Conservation (phyloP, 2,888 invertebrate species). For the Hirtodrosophila confusa region DNA sequence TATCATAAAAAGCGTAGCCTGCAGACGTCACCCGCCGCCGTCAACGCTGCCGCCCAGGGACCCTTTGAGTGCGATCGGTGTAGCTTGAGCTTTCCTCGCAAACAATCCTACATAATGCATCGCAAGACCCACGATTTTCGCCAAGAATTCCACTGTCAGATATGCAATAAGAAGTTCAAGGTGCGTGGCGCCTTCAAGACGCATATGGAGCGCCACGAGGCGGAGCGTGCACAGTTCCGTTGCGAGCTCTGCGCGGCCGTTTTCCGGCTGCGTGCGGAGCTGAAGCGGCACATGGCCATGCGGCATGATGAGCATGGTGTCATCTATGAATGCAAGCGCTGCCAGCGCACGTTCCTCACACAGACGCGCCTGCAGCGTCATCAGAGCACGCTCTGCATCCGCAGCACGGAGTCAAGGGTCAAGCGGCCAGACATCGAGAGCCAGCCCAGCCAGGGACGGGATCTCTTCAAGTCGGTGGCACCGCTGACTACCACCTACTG, state of each 20-base stretch:
- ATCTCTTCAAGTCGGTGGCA: conserved; percentile 84
- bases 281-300: conserved; percentile 81
- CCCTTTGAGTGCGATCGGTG: conserved; percentile 82
- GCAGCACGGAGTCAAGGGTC: conserved; percentile 48
- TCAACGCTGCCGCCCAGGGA: conserved; percentile 38
- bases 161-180: conserved; percentile 84
- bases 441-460: conserved; percentile 79
- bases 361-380: conserved; percentile 80
- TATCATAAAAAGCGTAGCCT: conserved; percentile 50
- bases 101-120: conserved; percentile 85
- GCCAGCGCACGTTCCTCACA: conserved; percentile 81
- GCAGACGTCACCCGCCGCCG: conserved; percentile 14
- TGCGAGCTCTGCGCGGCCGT: conserved; percentile 67
- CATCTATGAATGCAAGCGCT: conserved; percentile 81
- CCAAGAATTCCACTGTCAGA: conserved; percentile 82
- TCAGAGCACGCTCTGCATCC: conserved; percentile 61
- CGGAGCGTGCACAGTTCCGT: conserved; percentile 69
- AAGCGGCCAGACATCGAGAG: conserved; percentile 45
- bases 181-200: conserved; percentile 83
- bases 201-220: conserved; percentile 84
- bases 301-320: conserved; percentile 76
- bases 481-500: conserved; percentile 85
- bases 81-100: conserved; percentile 85
- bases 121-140: conserved; percentile 84
- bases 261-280: conserved; percentile 79